Evolutionary conservation across 2,113 vertebrate species (phyloP).

Genomic region (Trematocara stigmaticum): DNA sequence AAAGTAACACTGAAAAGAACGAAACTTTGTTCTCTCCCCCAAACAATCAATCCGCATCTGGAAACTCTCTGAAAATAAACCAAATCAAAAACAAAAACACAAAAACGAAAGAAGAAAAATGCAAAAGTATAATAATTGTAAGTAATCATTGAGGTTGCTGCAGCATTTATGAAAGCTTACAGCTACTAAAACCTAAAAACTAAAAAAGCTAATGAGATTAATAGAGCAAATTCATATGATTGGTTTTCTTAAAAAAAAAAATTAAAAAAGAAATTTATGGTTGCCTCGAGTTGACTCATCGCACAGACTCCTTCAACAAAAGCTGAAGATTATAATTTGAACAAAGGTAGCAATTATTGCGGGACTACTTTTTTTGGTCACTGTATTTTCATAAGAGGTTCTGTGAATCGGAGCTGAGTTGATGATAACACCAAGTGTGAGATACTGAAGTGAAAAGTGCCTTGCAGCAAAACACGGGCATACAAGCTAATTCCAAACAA

Average conservation of each 20-base stretch:
- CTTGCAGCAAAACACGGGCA: not conserved
- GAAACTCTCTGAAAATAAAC: not conserved
- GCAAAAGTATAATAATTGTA: not conserved
- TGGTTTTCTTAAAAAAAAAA: not conserved
- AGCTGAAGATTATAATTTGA: not conserved
- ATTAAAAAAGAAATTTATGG: not conserved
- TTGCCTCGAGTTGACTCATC: not conserved
- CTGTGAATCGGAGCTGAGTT: not conserved
- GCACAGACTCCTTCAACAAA: not conserved
- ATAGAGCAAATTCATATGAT: not conserved
- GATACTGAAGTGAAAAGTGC: not conserved
- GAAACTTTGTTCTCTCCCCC: not conserved
- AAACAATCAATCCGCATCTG: not conserved
- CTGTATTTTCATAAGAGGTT: not conserved
- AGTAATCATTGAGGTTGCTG: not conserved
- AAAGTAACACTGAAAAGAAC: not conserved
- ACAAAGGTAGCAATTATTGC: conserved; percentile 9
- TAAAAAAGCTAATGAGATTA: not conserved
- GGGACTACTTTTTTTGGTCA: not conserved
- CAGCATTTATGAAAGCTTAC: not conserved
- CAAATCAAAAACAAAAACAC: not conserved
- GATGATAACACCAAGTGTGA: not conserved
- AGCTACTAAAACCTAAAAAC: not conserved
- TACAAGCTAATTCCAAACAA: not conserved
- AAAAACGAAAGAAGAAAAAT: not conserved